phyloP scores from a whole-genome alignment of 1,140 invertebrate genomes.

The Semibalanus balanoides region DNA sequence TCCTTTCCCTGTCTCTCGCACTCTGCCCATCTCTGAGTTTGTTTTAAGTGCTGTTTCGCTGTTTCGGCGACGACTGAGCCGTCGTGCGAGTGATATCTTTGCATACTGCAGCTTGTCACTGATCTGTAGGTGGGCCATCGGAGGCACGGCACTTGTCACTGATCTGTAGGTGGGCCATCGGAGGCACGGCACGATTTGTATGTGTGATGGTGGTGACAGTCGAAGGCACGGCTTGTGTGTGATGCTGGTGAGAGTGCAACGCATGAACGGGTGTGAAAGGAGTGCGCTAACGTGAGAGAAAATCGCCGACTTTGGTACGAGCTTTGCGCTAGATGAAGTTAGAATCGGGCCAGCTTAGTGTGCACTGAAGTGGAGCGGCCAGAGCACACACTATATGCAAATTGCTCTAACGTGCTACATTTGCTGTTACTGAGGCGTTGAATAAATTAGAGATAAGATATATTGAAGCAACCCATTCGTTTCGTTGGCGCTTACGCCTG shows the following conservation, averaged over 20 bases:
- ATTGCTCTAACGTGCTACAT: neutral
- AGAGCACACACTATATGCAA: neutral
- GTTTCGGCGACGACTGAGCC: neutral
- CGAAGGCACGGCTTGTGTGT: too few species aligned
- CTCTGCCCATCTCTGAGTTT: neutral
- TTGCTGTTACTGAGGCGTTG: neutral
- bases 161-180: neutral
- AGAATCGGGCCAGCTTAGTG: neutral
- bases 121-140: neutral
- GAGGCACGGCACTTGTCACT: neutral
- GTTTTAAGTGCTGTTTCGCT: neutral
- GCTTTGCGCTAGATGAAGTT: neutral
- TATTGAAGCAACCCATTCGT: neutral
- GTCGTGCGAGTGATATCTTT: neutral
- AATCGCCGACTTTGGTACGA: neutral
- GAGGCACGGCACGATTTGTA: neutral
- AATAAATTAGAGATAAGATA: neutral
- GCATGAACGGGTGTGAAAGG: too few species aligned
- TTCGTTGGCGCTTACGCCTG: too few species aligned
- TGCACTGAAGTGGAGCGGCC: neutral
- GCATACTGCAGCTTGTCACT: neutral
- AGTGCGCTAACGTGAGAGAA: neutral
- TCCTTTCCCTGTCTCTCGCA: neutral
- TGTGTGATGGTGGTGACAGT: too few species aligned
- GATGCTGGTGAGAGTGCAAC: too few species aligned